Evolutionary conservation across 2,797 vertebrate species (phyloP).

Genomic region (Mionectes olivaceus): DNA sequence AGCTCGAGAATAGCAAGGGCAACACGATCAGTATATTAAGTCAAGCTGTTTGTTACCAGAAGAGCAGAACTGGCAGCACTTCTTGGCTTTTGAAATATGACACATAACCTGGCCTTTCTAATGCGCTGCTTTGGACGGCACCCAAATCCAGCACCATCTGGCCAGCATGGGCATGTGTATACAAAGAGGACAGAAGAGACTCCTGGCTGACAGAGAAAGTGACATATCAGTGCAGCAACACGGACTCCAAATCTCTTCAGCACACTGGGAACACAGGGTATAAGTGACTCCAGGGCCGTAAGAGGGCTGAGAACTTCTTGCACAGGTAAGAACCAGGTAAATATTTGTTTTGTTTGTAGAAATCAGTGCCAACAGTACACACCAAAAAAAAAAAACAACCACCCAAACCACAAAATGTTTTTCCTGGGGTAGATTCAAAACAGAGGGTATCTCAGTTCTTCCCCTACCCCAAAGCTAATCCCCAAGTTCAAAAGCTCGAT

Average conservation of each 20-base stretch:
- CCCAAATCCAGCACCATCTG: slow-evolving; percentile 81
- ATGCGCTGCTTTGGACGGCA: slow-evolving; percentile 58
- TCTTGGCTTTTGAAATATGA: slow-evolving; percentile 23
- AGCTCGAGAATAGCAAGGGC: not conserved
- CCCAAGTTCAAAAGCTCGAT: not conserved
- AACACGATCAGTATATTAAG: slow-evolving; percentile 30
- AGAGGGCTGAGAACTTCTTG: not conserved
- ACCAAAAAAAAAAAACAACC: not conserved
- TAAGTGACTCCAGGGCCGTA: not conserved
- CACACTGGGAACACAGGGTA: rapidly evolving
- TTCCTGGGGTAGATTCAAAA: not conserved
- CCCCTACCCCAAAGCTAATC: not conserved
- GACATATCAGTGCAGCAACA: slow-evolving; percentile 17
- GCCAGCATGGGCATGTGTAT: slow-evolving; percentile 49
- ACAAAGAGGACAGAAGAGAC: slow-evolving; percentile 57
- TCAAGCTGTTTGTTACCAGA: slow-evolving; percentile 38
- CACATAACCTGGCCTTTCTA: slow-evolving; percentile 54
- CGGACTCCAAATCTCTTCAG: not conserved
- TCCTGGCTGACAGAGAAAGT: slow-evolving; percentile 26
- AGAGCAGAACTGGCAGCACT: slow-evolving; percentile 36
- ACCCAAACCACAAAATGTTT: not conserved
- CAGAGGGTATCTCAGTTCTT: not conserved
- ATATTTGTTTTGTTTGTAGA: not conserved
- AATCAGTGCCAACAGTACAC: not conserved
- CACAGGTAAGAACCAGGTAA: not conserved